Evolutionary conservation across 2,797 vertebrate genomes (phyloP).

Genomic region (Spondyliosoma cantharus): DNA sequence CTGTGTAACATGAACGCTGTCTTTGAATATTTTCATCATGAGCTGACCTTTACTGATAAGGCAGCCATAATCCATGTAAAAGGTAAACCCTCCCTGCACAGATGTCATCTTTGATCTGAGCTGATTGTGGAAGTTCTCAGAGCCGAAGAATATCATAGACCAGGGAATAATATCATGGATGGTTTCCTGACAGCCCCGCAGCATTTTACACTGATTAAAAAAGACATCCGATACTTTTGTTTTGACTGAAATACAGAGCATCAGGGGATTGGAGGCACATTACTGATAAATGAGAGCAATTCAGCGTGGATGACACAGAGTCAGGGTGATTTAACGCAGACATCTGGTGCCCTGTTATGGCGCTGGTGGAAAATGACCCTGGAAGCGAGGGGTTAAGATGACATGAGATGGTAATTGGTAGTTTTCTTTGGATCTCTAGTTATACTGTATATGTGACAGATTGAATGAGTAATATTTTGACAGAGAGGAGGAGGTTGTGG

Average conservation of each 20-base stretch:
- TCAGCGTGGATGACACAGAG: slow-evolving; percentile 20
- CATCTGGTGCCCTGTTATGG: slow-evolving; percentile 55
- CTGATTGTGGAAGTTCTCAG: slow-evolving; percentile 56
- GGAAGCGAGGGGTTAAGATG: slow-evolving; percentile 19
- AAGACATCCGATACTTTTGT: slow-evolving; percentile 74
- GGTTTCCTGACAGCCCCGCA: slow-evolving; percentile 45
- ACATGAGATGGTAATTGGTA: not conserved
- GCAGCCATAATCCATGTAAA: slow-evolving; percentile 50
- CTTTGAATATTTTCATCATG: slow-evolving; percentile 59
- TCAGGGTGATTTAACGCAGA: slow-evolving; percentile 46
- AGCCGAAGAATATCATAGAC: slow-evolving; percentile 32
- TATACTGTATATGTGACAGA: slow-evolving; percentile 7
- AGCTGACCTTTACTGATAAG: slow-evolving; percentile 62
- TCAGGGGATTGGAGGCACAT: slow-evolving; percentile 46
- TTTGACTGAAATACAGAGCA: slow-evolving; percentile 67
- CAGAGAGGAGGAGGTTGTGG: not conserved
- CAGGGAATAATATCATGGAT: slow-evolving; percentile 47
- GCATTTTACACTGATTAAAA: slow-evolving; percentile 70
- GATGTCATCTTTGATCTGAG: slow-evolving; percentile 53
- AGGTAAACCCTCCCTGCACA: slow-evolving; percentile 13
- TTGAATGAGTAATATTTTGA: slow-evolving; percentile 5
- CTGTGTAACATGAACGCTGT: slow-evolving; percentile 51
- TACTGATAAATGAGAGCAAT: slow-evolving; percentile 57
- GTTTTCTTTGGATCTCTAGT: slow-evolving; percentile 14
- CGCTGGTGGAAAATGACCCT: slow-evolving; percentile 13